Evolutionary conservation across 2,888 invertebrate species (phyloP), one percentile per base, ranked within the genome.

Genomic region (Pyralis farinalis): DNA sequence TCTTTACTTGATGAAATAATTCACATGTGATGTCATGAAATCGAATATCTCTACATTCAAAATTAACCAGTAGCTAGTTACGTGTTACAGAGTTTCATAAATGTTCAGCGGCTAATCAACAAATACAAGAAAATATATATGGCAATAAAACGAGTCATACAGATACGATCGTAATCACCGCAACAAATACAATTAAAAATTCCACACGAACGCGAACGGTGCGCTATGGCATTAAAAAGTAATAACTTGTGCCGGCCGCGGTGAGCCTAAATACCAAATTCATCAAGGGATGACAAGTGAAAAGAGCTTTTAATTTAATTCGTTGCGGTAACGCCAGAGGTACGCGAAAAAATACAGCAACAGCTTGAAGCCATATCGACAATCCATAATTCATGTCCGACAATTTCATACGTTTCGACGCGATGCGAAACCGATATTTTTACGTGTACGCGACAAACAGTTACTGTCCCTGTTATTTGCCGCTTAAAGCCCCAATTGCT

Each of bases 281-380:
- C 86, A 87, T 88, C 86, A 86, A 75, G 62, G 74, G 79, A 81
- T 83, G 86, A 86, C 86, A 88, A 84, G 84, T 86, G 85, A 88
- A 86, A 87, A 87, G 87, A 87, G 86, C 84, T 86, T 87, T 88
- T 88, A 88, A 88, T 88, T 88, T 87, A 87, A 88, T 88, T 86
- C 88, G 87, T 77, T 86, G 87, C 78, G 87, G 88, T 84, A 79
- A 80, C 77, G 79, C 77, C 75, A 59, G 78, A 77, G 79, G 59
- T 80, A 78, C 72, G 78, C 70, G 74, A 81, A 85, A 87, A 87
- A 84, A 83, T 68, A 84, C 72, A 81, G 83, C 80, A 85, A 87
- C 88, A 88, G 88, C 88, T 88, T 87, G 86, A 71, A 85, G 86
- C 87, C 82, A 82, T 87, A 88, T 88, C 88, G 88, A 87, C 87